Evolutionary conservation across 2,888 invertebrate genomes (phyloP), one percentile per base, ranked within the genome.

Genomic region (Tiphia femorata): DNA sequence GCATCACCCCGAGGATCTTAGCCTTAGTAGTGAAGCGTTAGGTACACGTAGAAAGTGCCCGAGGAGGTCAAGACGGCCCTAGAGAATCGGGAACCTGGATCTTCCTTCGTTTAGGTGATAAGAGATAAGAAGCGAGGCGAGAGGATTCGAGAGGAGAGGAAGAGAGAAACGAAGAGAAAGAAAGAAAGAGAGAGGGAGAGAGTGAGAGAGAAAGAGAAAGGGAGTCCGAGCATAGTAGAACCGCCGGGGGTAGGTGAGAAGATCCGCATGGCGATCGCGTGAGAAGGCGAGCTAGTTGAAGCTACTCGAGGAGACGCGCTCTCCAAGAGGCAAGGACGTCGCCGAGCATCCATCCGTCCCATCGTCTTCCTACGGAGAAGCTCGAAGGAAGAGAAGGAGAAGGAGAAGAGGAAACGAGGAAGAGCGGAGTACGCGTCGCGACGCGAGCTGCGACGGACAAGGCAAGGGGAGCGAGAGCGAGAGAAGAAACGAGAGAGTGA

Each of bases 11-110:
- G 62, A 50, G 62, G 70, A 68, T 56, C 70, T 75, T 75, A 79
- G 66, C 57, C 71, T n/a, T n/a, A n/a, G 78, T 79, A 80, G 79
- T 75, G 73, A 75, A 72, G 70, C 68, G 58, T 76, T 78, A 79
- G 77, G 71, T 71, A 73, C 64, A 52, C 75, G 68, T 70, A 77
- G 79, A 62, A 79, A 79, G 77, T 80, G 75, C 53, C 79, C 77
- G 49, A 76, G 78, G 52, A 79, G 77, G 64, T 80, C 78, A 43
- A 77, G 77, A 62, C 73, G 79, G 63, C 79, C 78, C 53, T 79
- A 79, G 72, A 62, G 64, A 1, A 43, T 37, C 16, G 46, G 35
- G 38, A 52, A 42, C 5, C n/a, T n/a, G 38, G 20, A 33, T 33
- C 33, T 33, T 33, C 33, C 33, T 7, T 33, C 30, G 25, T 12